These are phyloP conservation scores for Papilio gigon DNA, from an alignment of 2,888 invertebrate species.

Conservation along the genomic window DNA sequence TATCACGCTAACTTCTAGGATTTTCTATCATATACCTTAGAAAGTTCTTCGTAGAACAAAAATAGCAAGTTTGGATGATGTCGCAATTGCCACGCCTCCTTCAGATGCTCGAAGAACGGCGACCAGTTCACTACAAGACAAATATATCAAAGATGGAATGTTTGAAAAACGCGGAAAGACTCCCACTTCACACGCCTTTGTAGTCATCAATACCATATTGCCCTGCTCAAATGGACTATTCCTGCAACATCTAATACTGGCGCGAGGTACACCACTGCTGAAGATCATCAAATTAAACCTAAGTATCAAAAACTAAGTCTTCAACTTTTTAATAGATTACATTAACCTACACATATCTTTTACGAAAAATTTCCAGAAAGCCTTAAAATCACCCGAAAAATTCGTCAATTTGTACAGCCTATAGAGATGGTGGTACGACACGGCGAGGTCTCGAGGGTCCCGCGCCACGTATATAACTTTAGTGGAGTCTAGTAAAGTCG, in stretches of 20 bases:
- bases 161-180: no score
- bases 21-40: constrained; percentile 63
- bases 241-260: no score
- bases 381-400: constrained; percentile 78
- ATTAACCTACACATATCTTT: constrained; percentile 79
- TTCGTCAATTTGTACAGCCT: constrained; percentile 65
- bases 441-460: constrained; percentile 90
- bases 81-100: constrained; percentile 84
- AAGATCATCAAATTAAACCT: no score
- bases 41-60: constrained; percentile 87
- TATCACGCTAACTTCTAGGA: background rate
- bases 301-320: no score
- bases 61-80: constrained; percentile 84
- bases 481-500: constrained; percentile 71
- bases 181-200: no score
- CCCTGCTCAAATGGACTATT: no score
- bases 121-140: constrained; percentile 79
- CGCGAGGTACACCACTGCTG: no score
- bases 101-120: constrained; percentile 87
- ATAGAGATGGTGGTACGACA: constrained; percentile 83
- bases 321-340: no score
- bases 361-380: constrained; percentile 85
- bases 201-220: no score
- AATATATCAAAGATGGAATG: background rate
- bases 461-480: constrained; percentile 88